These are phyloP conservation scores for Sebastes vulpes DNA, from an alignment of 2,797 vertebrate species.

Conservation along the genomic window DNA sequence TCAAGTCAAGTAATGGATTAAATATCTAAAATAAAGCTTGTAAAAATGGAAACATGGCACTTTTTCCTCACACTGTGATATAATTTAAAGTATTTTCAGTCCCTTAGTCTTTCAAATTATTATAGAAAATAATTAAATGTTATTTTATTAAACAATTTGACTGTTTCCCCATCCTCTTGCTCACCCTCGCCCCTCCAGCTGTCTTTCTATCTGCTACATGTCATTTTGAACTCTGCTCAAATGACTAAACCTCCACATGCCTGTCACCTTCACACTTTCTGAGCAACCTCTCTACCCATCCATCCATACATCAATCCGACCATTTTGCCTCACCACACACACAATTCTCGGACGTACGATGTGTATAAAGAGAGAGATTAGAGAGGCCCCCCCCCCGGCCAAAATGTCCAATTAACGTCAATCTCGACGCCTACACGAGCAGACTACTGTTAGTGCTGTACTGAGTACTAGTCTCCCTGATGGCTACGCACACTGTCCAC, in stretches of 20 bases:
- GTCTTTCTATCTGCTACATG: conserved; percentile 18
- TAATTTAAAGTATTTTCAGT: background rate
- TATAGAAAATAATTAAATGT: background rate
- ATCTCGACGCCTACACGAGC: conserved; percentile 48
- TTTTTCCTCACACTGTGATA: background rate
- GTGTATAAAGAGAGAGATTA: conserved; percentile 65
- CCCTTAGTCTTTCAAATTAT: background rate
- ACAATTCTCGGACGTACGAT: background rate
- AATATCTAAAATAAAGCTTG: background rate
- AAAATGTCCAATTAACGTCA: conserved; percentile 74
- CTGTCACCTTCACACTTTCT: conserved; percentile 64
- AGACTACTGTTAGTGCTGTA: conserved; percentile 32
- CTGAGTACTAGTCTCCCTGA: conserved; percentile 23
- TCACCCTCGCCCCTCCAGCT: conserved; percentile 30
- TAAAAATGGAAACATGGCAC: background rate
- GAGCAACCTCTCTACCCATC: conserved; percentile 40
- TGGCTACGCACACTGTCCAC: conserved; percentile 24
- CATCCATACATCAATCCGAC: conserved; percentile 35
- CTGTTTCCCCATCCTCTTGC: conserved; percentile 1
- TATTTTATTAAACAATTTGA: background rate
- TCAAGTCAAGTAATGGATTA: background rate
- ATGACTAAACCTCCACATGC: conserved; percentile 57
- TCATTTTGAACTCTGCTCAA: conserved; percentile 43
- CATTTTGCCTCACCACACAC: conserved; percentile 18
- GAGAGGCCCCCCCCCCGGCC: conserved; percentile 12